Base-by-base conservation (phyloP, 2,113 vertebrate genomes). In the Mastomys natalensis region DNA sequence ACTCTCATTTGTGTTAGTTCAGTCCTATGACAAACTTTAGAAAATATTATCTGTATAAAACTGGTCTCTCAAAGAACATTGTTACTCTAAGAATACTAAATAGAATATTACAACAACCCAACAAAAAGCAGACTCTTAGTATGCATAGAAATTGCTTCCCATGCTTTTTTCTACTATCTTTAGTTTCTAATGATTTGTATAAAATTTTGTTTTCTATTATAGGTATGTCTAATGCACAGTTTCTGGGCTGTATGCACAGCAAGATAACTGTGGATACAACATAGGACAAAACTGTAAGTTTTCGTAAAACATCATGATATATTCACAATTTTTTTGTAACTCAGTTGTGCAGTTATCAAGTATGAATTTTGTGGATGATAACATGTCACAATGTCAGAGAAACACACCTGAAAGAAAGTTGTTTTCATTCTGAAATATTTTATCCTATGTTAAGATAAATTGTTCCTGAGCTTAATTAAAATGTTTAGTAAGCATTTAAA, bases 381-480 rank as follows among this genome's bases (percentile, higher is more conserved):
- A 16, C 22, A 16, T 62, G 53, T 62, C n/a, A 84, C n/a, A 84
- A 16, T 60, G n/a, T 43, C n/a, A 84, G 13, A 62, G 22, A n/a
- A 21, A 40, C 21, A 58, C 1, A 84, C 2, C 24, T 43, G 6
- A 21, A 40, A 62, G 55, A 84, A 73, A 87, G 43, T 70, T 90
- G 89, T 73, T 94, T 97, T 95, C 26, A 70, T 90, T 95, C 43
- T 95, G 70, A 97, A 95, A 8, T 91, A 74, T 87, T 94, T 87
- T 78, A 24, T 87, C 21, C n/a, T 82, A 68, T 85, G 76, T 95
- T 80, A 93, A 93, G 31, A 86, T 40, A 93, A 43, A 87, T 55
- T 88, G 29, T 87, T 96, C 90, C 87, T 70, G 81, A 91, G 55
- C 24, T 80, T 68, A 92, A 84, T 82, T 89, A 93, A 95, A 95